Evolutionary conservation across 2,888 invertebrate genomes (phyloP).

Genomic region (Cosmia trapezina): DNA sequence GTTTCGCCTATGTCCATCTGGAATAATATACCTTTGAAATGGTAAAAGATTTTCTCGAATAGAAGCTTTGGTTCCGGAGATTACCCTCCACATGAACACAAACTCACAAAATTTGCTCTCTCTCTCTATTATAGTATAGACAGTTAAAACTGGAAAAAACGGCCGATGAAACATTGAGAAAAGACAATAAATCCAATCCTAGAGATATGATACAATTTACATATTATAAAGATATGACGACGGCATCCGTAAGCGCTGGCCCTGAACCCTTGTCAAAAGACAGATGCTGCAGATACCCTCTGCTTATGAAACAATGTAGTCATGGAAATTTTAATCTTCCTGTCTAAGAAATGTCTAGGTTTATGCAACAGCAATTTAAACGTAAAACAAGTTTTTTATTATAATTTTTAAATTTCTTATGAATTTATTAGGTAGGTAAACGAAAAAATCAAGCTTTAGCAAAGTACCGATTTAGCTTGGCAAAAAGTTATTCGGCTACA

Average conservation of each 20-base stretch:
- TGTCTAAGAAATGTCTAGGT: slow-evolving; percentile 40
- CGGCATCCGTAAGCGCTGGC: slow-evolving; percentile 77
- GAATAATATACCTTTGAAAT: background rate
- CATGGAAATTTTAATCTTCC: slow-evolving; percentile 83
- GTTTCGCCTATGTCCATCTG: background rate
- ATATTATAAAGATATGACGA: slow-evolving; percentile 57
- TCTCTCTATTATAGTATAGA: no score
- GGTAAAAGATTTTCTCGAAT: background rate
- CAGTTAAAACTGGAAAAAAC: background rate
- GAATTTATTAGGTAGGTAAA: background rate
- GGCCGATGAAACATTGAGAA: background rate
- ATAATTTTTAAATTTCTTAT: background rate
- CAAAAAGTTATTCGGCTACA: no score
- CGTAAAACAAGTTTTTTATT: background rate
- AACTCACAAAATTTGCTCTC: background rate
- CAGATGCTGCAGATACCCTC: slow-evolving; percentile 78
- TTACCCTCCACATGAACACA: background rate
- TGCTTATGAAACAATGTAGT: slow-evolving; percentile 83
- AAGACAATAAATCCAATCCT: slow-evolving; percentile 44
- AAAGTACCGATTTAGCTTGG: no score
- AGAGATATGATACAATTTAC: slow-evolving; percentile 55
- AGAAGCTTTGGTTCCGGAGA: background rate
- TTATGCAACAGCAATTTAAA: slow-evolving; percentile 14
- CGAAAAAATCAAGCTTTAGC: no score
- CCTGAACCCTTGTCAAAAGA: slow-evolving; percentile 82